Base-by-base conservation (phyloP, 2,797 vertebrate species). In the Catamblyrhynchus diadema region DNA sequence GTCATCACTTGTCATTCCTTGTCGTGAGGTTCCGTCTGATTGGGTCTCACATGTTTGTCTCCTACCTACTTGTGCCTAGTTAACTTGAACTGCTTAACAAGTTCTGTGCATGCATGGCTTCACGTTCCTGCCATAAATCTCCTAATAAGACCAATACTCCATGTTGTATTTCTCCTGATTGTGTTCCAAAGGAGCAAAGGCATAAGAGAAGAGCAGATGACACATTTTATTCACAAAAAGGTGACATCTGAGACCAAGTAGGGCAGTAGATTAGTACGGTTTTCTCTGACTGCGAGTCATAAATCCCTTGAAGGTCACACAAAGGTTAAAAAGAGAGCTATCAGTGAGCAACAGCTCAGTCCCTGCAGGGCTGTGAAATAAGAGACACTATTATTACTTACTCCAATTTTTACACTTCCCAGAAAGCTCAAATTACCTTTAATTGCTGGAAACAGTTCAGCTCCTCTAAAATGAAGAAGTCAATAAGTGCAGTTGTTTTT, bases 401-500 rank as follows among this genome's bases (percentile, higher is more conserved):
- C 35, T 71, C 14, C 50, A 64, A 35, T 89, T 95, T 94, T 86
- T 74, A 85, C 30, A 83, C 72, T 91, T 94, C 42, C 21, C 44
- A 88, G 87, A 95, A 92, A 91, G 89, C 72, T 86, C 51, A 84
- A 72, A 79, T 90, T 79, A 72, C 41, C 42, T 88, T 74, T 95
- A 88, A 94, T 93, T 94, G 61, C 69, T 93, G 72, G 53, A 83
- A 95, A 92, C 27, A 61, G 75, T 77, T 96, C 22, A 54, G 28
- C 42, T 81, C 79, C 72, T 90, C 67, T 61, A 82, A 91, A 90
- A 82, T 50, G 41, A 85, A 39, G 39, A 83, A 78, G 82, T 89
- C 94, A 88, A 90, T 94, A 96, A 95, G 39, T 8, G 23, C 18
- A 65, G 64, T 27, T 91, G 72, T 47, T 95, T 93, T 87, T 75